phyloP scores from a whole-genome alignment of 2,797 vertebrate genomes.

The Falco concolor region DNA sequence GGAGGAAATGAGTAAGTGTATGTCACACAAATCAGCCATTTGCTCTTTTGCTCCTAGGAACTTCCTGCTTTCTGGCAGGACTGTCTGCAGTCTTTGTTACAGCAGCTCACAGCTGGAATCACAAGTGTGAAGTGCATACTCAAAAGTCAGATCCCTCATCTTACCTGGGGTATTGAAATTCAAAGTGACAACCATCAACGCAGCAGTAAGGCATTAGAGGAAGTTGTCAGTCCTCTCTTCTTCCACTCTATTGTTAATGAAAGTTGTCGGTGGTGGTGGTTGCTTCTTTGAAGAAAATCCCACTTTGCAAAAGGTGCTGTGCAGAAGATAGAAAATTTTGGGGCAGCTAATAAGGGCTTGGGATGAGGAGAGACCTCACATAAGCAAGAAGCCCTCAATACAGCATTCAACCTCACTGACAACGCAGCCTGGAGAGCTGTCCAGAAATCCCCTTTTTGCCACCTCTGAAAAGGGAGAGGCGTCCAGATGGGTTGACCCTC shows the following conservation, averaged over 20 bases:
- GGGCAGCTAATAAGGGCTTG: background rate
- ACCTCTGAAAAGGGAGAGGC: background rate
- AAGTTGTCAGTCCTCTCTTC: background rate
- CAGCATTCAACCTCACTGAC: fast-evolving
- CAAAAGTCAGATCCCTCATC: background rate
- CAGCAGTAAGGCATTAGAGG: background rate
- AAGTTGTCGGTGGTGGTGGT: background rate
- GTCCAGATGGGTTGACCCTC: background rate
- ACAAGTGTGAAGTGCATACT: background rate
- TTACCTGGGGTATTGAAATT: background rate
- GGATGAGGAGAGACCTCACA: background rate
- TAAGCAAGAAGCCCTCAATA: background rate
- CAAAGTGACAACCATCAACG: background rate
- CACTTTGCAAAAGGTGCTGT: background rate
- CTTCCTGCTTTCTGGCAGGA: background rate
- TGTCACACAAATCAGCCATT: background rate
- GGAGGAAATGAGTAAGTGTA: background rate
- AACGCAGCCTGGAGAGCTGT: background rate
- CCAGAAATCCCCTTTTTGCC: background rate
- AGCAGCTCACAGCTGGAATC: background rate
- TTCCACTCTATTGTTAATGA: background rate
- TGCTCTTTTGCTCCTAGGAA: background rate
- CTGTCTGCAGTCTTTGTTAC: background rate
- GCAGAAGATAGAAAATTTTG: background rate
- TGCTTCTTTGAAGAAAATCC: background rate